A percentile compares a stretch with the other conserved stretches of the same genome.
phyloP scores from a whole-genome alignment of 1,140 invertebrate species.

The Aplysia californica region DNA sequence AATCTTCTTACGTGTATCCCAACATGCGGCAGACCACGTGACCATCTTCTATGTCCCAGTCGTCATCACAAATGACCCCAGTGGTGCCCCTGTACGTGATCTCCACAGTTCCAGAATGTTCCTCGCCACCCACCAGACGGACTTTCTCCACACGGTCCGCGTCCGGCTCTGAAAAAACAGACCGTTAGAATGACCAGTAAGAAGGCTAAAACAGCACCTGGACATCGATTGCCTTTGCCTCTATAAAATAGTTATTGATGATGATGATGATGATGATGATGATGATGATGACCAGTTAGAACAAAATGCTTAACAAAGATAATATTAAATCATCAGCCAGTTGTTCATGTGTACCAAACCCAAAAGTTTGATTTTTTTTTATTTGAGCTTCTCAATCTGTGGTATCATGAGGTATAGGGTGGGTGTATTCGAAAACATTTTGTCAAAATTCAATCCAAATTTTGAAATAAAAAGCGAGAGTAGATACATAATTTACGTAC shows the following conservation, averaged over 20 bases:
- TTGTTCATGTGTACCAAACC: background rate
- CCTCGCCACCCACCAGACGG: slow-evolving; percentile 32
- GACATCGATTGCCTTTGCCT: no score
- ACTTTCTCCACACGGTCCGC: slow-evolving; percentile 23
- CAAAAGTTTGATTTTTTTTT: background rate
- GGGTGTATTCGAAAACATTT: no score
- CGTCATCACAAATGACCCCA: slow-evolving; percentile 50
- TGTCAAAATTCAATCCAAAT: no score
- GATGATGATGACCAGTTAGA: background rate
- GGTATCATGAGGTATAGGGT: no score
- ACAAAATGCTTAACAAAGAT: background rate
- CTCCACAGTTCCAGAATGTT: slow-evolving; percentile 49
- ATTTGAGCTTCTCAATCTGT: no score
- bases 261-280: background rate
- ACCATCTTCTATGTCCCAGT: slow-evolving; percentile 44
- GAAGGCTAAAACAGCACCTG: no score
- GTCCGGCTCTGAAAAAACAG: no score
- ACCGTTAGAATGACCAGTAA: no score
- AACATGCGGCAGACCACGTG: slow-evolving; percentile 53
- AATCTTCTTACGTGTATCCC: slow-evolving; percentile 51
- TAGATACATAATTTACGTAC: no score
- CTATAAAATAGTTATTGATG: background rate
- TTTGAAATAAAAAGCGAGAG: no score
- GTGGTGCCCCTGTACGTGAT: slow-evolving; percentile 40
- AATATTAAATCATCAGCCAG: background rate